Conservation (phyloP, 1,140 invertebrate species). For the Patella vulgata region DNA sequence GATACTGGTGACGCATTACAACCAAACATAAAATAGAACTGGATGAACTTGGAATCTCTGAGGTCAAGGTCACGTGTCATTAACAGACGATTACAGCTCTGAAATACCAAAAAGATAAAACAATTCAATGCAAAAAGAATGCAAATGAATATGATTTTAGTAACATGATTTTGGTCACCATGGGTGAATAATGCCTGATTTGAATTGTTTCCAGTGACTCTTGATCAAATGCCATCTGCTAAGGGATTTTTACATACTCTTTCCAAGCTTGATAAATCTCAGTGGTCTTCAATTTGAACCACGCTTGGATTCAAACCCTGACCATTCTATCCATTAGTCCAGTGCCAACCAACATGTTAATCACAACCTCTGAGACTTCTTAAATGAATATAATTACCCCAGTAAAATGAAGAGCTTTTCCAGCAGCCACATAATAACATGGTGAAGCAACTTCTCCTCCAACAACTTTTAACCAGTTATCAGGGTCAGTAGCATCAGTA, state of each 20-base stretch:
- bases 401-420: constrained; percentile 65
- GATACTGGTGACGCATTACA: constrained; percentile 53
- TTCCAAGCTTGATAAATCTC: too few species aligned
- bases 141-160: neutral
- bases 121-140: neutral
- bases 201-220: too few species aligned
- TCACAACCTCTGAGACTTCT: too few species aligned
- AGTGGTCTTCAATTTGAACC: too few species aligned
- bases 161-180: too few species aligned
- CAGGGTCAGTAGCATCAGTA: constrained; percentile 30
- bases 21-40: constrained; percentile 68
- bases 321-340: too few species aligned
- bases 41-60: constrained; percentile 60
- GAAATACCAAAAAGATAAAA: constrained; percentile 21
- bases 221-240: too few species aligned
- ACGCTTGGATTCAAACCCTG: too few species aligned
- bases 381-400: constrained; percentile 62
- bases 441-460: constrained; percentile 60
- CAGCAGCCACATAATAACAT: constrained; percentile 62
- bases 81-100: constrained; percentile 65
- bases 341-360: too few species aligned
- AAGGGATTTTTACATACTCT: too few species aligned
- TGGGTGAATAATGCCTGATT: too few species aligned
- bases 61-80: constrained; percentile 65
- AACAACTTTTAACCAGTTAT: constrained; percentile 59